These are phyloP conservation scores for Eristalis pertinax DNA, from an alignment of 2,888 invertebrate genomes.

Conservation along the genomic window DNA sequence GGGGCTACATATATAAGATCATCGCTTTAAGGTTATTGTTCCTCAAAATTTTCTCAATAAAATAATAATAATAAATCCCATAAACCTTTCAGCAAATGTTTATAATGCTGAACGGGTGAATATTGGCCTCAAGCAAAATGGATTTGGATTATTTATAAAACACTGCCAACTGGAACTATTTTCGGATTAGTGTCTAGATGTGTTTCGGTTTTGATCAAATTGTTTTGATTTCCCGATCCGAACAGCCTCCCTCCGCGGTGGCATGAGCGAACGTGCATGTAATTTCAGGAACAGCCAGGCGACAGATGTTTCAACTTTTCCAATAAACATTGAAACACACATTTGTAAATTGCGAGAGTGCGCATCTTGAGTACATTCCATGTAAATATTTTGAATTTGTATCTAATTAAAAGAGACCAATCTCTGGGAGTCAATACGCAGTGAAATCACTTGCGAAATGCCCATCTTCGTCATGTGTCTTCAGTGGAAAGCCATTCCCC, in stretches of 20 bases:
- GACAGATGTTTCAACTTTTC: background rate
- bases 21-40: background rate
- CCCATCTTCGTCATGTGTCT: background rate
- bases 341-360: conserved; percentile 3
- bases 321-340: background rate
- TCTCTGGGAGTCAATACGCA: conserved; percentile 13
- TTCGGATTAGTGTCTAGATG: conserved; percentile 26
- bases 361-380: conserved; percentile 11
- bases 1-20: background rate
- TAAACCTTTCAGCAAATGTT: background rate
- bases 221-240: conserved; percentile 25
- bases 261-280: background rate
- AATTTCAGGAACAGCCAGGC: background rate
- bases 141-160: conserved; percentile 41
- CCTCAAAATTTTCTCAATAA: background rate
- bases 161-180: conserved; percentile 58
- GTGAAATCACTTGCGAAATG: background rate
- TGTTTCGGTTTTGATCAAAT: conserved; percentile 41
- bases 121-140: conserved; percentile 16
- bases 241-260: background rate
- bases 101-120: conserved; percentile 8
- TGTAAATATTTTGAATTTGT: conserved; percentile 22
- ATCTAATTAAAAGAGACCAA: conserved; percentile 31
- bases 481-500: background rate
- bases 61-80: background rate